Conservation (phyloP, 1,140 invertebrate genomes). For the Gerris buenoi region DNA sequence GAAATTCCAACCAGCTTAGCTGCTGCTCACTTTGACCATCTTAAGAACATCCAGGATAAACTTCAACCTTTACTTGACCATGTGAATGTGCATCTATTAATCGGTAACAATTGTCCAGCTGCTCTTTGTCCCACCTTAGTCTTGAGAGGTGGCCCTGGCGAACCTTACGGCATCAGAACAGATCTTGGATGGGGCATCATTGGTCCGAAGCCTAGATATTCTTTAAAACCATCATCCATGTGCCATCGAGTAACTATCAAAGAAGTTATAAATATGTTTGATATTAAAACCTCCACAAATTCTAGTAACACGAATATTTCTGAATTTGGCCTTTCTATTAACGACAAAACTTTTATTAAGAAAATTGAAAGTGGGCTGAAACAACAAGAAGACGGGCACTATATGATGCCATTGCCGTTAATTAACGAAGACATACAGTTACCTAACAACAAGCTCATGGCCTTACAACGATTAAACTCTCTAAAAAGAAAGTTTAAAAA, state of each 20-base stretch:
- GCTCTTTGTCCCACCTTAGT: background rate
- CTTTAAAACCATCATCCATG: no score
- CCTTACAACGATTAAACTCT: background rate
- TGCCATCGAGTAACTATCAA: background rate
- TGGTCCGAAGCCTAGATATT: background rate
- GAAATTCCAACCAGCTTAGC: background rate
- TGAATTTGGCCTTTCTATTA: background rate
- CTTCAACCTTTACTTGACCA: background rate
- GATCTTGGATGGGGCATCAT: background rate
- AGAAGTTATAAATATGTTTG: background rate
- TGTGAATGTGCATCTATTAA: background rate
- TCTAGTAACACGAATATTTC: background rate
- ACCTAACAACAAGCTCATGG: background rate
- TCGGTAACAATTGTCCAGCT: background rate
- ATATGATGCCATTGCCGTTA: background rate
- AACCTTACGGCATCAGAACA: background rate
- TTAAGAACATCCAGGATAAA: background rate
- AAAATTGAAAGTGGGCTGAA: background rate
- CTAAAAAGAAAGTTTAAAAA: background rate
- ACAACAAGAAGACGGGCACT: background rate
- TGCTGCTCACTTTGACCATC: background rate
- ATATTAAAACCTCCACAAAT: background rate
- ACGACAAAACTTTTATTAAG: background rate
- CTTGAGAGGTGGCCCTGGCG: background rate
- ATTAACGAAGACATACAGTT: background rate